Percentiles rank a stretch among this genome's conserved stretches.
Evolutionary conservation across 2,888 invertebrate species (phyloP).

Genomic region (Habrosyne pyritoides): DNA sequence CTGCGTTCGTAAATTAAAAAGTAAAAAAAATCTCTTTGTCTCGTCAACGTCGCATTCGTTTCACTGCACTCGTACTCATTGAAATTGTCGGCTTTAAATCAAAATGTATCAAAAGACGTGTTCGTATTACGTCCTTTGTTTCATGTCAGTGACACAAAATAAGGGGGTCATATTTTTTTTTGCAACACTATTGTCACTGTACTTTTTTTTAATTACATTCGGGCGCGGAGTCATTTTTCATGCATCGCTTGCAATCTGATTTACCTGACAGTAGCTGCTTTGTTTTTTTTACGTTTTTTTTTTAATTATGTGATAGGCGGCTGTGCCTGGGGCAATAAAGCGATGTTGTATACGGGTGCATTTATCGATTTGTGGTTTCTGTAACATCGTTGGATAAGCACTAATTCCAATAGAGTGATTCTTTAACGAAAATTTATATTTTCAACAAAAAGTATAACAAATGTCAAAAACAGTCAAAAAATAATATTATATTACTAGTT

Average conservation of each 20-base stretch:
- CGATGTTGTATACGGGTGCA: not conserved
- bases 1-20: constrained; percentile 31
- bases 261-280: constrained; percentile 67
- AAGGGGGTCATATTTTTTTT: constrained; percentile 59
- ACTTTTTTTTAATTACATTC: constrained; percentile 76
- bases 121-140: constrained; percentile 78
- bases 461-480: no score
- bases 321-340: not conserved
- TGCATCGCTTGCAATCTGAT: constrained; percentile 81
- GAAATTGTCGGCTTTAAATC: constrained; percentile 70
- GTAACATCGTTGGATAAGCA: not conserved
- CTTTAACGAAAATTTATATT: no score
- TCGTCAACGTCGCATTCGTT: constrained; percentile 51
- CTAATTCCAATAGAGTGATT: not conserved
- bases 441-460: no score
- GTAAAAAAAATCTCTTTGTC: constrained; percentile 50
- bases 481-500: no score
- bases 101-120: constrained; percentile 69
- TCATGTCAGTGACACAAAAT: constrained; percentile 66
- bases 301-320: constrained; percentile 29
- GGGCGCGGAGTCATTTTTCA: constrained; percentile 78
- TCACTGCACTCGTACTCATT: constrained; percentile 55
- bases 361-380: not conserved
- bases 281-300: constrained; percentile 40
- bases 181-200: constrained; percentile 65